Base-by-base conservation (phyloP, 1,140 invertebrate genomes). In the Drosophila biarmipes region DNA sequence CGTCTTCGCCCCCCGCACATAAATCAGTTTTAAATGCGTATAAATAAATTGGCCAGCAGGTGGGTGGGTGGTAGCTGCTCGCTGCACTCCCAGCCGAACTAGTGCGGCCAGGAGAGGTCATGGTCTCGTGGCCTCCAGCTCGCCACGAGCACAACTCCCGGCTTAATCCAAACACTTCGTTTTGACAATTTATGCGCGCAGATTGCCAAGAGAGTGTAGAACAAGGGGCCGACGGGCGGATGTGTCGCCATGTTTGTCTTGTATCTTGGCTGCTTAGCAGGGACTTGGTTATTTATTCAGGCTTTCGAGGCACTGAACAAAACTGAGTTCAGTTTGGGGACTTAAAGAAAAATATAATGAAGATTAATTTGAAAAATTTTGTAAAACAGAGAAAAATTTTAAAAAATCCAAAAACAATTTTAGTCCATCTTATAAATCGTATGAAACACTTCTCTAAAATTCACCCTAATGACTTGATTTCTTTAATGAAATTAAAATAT, bases 1-100 rank as follows among this genome's bases (percentile, higher is more conserved):
- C 71, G 59, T 37, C 43, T 42, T 43, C 34, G 64, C 40, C 34
- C 84, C 79, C 84, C 79, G 46, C 61, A 78, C 84, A 87, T 87
- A 87, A 87, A 87, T 87, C 82, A 87, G 82, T 73, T 87, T 87
- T 89, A 89, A 87, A 87, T 89, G 79, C 82, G 78, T 69, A 82
- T 87, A 87, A 87, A 87, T 87, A 87, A 87, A 87, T 87, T 82
- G 75, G 80, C 66, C 71, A 59, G 63, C 57, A 75, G 73, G 51
- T 57, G 57, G 62, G 19, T 29, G 48, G 35, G 61, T 10, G 37
- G 27, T 6, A 4, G 31, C 17, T 10, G 55, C 27, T 14, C 19
- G 43, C 17, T 79, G 55, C 69, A 73, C 48, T 59, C 34, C 24
- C 29, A 49, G 48, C 56, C 55, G 51, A 49, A 43, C 56, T 52